Base-by-base conservation (phyloP, 1,140 invertebrate species). In the Drosophila eugracilis region DNA sequence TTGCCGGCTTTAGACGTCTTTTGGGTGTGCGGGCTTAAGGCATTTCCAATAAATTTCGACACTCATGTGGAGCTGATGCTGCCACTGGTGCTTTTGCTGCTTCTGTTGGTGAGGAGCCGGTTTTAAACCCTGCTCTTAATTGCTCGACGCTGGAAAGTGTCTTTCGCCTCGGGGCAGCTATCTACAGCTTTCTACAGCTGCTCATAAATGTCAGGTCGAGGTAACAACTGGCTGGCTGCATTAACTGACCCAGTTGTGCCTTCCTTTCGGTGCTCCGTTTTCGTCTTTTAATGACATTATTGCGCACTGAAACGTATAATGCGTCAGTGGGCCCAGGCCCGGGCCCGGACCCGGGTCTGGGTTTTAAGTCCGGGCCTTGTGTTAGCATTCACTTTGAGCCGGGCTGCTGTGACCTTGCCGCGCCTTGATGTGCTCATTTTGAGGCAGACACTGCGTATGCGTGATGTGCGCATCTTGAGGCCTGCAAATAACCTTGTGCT, bases 231-330 rank as follows among this genome's bases (percentile, higher is more conserved):
- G 78, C 67, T 85, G 81, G 78, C 77, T 85, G 81, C 83, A 85
- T 86, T 81, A 88, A 88, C 78, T 88, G 83, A 86, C 78, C 83
- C 81, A 88, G 70, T 88, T 86, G 66, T 62, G 76, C 70, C 55
- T 69, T 50, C 69, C 37, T 58, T 57, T 60, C 12, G 34, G 30
- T 32, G 42, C 26, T 57, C 36, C 48, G 32, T 22, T 39, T 55
- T 53, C 62, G 65, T 52, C 55, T 55, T 75, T 88, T 86, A 86
- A 86, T 86, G 83, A 86, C 73, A 86, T 86, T 86, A 86, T 86
- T 86, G 83, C 70, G 83, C 84, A 88, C 55, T 83, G 83, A 72
- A 83, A 58, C 78, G 78, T 44, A 62, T 86, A 86, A 86, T 83
- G 83, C 83, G 77, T 71, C 83, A 78, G 78, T 32, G 30, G n/a